phyloP scores from a whole-genome alignment of 2,797 vertebrate species.

The Hemitrygon akajei region DNA sequence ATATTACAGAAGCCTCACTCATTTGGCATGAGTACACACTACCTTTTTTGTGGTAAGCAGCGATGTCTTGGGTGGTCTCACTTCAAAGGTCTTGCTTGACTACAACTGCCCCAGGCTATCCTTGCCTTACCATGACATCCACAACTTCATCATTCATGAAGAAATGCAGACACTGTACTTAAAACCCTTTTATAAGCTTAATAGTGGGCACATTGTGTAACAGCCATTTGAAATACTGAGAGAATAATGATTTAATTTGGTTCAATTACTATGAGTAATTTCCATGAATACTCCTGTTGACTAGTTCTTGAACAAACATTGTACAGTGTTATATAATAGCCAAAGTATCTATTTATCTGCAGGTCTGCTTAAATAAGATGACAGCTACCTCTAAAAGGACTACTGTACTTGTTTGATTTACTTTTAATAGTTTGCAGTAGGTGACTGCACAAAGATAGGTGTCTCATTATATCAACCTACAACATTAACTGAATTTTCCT shows the following conservation, averaged over 20 bases:
- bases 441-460: background rate
- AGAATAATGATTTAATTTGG: background rate
- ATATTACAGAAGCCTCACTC: no score
- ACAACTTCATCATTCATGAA: background rate
- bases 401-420: background rate
- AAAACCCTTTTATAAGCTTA: background rate
- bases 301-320: background rate
- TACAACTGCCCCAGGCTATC: no score
- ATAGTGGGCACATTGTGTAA: background rate
- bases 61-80: no score
- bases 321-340: background rate
- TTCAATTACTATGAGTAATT: background rate
- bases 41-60: no score
- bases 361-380: background rate
- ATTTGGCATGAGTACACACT: no score
- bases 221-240: background rate
- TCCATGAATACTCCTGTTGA: background rate
- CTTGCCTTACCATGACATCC: no score
- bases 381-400: background rate
- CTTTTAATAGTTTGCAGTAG: background rate
- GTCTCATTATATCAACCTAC: no score
- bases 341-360: background rate
- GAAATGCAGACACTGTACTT: background rate
- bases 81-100: no score
- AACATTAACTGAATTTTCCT: no score